A percentile compares a stretch with the other conserved stretches of the same genome.
These are phyloP conservation scores for Heliconius ethilla DNA, from an alignment of 2,888 invertebrate species.

Conservation along the genomic window DNA sequence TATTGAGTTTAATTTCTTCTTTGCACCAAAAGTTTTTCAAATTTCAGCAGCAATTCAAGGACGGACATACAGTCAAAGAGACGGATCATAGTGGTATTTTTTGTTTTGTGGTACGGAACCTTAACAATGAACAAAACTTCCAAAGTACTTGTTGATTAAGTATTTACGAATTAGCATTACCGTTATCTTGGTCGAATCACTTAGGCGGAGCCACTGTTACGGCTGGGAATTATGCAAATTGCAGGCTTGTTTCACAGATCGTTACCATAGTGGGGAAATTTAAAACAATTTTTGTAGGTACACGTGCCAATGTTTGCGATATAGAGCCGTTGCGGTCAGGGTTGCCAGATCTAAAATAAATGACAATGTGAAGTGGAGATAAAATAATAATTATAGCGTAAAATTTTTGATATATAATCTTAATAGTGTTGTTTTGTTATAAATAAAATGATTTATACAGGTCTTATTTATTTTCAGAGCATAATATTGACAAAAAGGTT, in stretches of 20 bases:
- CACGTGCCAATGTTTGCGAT: conserved; percentile 62
- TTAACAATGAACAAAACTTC: conserved; percentile 14
- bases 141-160: conserved; percentile 40
- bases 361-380: not conserved
- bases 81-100: not conserved
- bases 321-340: conserved; percentile 48
- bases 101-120: not conserved
- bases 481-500: not conserved
- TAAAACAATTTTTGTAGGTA: conserved; percentile 62
- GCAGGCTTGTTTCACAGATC: conserved; percentile 49
- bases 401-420: not conserved
- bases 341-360: conserved; percentile 20
- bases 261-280: conserved; percentile 52
- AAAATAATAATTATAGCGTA: not conserved
- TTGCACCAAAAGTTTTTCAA: not conserved
- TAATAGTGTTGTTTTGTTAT: not conserved
- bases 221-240: conserved; percentile 53
- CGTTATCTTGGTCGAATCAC: conserved; percentile 46
- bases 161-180: conserved; percentile 36
- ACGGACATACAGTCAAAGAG: not conserved
- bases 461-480: not conserved
- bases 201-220: conserved; percentile 45
- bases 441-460: not conserved
- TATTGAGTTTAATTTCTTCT: too few species aligned
- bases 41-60: not conserved